A percentile compares a stretch with the other conserved stretches of the same genome.
Conservation (phyloP, 2,113 vertebrate genomes). For the Mastomys coucha region DNA sequence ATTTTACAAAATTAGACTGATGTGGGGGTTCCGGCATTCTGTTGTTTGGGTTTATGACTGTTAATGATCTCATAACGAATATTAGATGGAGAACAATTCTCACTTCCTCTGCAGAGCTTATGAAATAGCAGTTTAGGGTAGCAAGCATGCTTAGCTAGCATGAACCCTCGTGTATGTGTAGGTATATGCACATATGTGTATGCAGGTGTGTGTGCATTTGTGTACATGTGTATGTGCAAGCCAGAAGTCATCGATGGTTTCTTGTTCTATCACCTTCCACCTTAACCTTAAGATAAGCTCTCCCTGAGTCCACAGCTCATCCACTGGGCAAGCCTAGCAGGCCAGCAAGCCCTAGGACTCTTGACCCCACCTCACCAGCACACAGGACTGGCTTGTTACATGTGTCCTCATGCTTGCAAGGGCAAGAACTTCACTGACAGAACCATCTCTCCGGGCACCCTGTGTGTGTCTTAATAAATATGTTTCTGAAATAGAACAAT, state of each 20-base stretch:
- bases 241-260: background rate
- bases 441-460: no score
- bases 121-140: background rate
- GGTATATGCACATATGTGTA: no score
- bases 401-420: no score
- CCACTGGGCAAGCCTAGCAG: background rate
- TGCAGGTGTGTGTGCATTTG: no score
- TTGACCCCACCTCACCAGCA: background rate
- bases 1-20: slow-evolving; percentile 15
- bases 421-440: background rate
- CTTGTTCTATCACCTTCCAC: no score
- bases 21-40: background rate
- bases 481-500: slow-evolving; percentile 1
- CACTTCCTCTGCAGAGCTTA: background rate
- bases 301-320: background rate
- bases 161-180: no score
- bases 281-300: background rate
- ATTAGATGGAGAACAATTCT: background rate
- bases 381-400: background rate
- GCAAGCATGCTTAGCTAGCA: background rate
- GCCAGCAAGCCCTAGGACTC: background rate
- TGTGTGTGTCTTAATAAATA: background rate
- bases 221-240: background rate
- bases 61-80: slow-evolving; percentile 19
- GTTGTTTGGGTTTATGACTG: background rate